Evolutionary conservation across 2,888 invertebrate species (phyloP).

Genomic region (Alloscopus bannaensis): DNA sequence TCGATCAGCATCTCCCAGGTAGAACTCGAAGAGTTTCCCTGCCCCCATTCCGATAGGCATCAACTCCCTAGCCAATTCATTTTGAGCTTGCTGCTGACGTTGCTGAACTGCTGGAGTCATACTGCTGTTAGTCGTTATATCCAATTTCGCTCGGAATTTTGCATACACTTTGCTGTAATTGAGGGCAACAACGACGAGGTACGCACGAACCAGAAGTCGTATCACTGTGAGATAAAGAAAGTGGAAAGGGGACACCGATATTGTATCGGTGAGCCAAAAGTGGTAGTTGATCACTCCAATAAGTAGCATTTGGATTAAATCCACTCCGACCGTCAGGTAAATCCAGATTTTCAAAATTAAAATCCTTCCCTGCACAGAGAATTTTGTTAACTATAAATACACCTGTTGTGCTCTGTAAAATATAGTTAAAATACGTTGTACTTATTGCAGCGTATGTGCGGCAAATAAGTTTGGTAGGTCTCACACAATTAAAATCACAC

Average conservation of each 20-base stretch:
- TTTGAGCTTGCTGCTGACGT: constrained; percentile 45
- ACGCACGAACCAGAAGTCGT: constrained; percentile 47
- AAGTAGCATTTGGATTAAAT: constrained; percentile 53
- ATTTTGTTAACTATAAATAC: background rate
- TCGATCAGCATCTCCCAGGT: constrained; percentile 46
- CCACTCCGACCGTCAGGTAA: constrained; percentile 47
- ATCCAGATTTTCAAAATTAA: constrained; percentile 56
- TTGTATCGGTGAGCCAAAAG: constrained; percentile 46
- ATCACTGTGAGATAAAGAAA: constrained; percentile 50
- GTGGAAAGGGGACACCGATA: constrained; percentile 46
- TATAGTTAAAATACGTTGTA: background rate
- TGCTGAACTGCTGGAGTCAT: constrained; percentile 31
- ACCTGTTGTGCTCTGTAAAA: background rate
- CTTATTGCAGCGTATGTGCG: background rate
- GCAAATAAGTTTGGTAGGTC: constrained; percentile 35
- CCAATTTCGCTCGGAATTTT: constrained; percentile 35
- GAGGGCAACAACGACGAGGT: constrained; percentile 42
- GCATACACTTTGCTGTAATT: constrained; percentile 47
- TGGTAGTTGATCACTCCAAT: constrained; percentile 62
- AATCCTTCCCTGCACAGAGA: constrained; percentile 41
- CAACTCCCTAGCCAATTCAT: constrained; percentile 45
- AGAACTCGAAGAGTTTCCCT: constrained; percentile 49
- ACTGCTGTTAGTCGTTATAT: constrained; percentile 16
- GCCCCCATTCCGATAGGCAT: constrained; percentile 56
- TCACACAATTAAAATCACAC: constrained; percentile 61